A percentile compares a stretch with the other conserved stretches of the same genome.
These are phyloP conservation scores for Mellivora capensis DNA, from an alignment of 2,113 vertebrate genomes.

Conservation along the genomic window DNA sequence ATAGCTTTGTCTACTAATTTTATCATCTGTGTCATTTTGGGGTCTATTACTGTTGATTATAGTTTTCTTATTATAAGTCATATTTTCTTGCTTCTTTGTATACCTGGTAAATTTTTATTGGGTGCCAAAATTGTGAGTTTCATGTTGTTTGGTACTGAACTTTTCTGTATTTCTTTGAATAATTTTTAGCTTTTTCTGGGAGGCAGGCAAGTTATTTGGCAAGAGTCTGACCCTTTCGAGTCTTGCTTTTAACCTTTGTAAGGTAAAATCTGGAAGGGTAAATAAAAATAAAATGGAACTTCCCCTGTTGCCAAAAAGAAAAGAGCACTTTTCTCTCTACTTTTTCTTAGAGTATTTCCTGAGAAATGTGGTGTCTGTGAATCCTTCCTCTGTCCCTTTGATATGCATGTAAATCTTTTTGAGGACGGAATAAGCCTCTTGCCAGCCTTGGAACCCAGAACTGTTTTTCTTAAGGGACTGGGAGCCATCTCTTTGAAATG, in stretches of 20 bases:
- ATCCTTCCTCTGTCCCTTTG: constrained; percentile 11
- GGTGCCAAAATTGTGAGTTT: constrained; percentile 11
- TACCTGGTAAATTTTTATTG: constrained; percentile 1
- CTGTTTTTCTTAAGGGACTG: constrained; percentile 45
- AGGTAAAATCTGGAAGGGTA: constrained; percentile 43
- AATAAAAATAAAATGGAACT: constrained; percentile 45
- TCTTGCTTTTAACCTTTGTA: constrained; percentile 32
- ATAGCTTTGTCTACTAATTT: background rate
- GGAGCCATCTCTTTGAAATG: constrained; percentile 43
- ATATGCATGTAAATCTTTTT: constrained; percentile 43
- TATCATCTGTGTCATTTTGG: background rate
- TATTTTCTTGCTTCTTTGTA: constrained; percentile 35
- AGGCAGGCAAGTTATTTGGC: constrained; percentile 2
- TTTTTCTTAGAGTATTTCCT: constrained; percentile 23
- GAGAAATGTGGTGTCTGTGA: background rate
- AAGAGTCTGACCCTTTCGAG: constrained; percentile 12
- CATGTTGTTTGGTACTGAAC: constrained; percentile 19
- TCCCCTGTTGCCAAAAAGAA: background rate
- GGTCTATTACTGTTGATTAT: background rate
- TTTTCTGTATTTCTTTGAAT: constrained; percentile 26
- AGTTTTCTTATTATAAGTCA: background rate
- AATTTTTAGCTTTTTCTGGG: constrained; percentile 1
- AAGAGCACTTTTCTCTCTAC: background rate
- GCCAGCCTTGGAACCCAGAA: background rate
- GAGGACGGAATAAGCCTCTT: constrained; percentile 24